Evolutionary conservation across 2,113 vertebrate genomes (phyloP).

Genomic region (Opisthocomus hoazin): DNA sequence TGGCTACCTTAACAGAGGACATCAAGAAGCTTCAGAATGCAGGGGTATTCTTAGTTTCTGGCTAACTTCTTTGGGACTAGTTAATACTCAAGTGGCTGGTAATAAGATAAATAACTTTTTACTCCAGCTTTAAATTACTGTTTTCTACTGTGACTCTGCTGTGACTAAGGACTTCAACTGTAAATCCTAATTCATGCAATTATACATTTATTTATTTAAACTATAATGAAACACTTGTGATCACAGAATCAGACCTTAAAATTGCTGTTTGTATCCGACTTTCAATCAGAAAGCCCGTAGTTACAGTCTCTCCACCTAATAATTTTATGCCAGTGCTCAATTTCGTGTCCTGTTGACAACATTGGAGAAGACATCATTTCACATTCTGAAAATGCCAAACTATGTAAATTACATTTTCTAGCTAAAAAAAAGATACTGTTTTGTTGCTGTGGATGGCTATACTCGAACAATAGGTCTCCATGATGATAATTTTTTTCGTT

Average conservation of each 20-base stretch:
- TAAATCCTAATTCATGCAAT: neutral
- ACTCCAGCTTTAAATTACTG: neutral
- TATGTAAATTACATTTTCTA: neutral
- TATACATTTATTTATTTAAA: constrained; percentile 8
- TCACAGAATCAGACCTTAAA: neutral
- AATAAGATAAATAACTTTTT: neutral
- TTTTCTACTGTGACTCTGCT: neutral
- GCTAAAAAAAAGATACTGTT: neutral
- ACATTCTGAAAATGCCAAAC: neutral
- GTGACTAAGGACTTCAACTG: neutral
- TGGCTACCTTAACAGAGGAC: neutral
- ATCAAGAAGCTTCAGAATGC: neutral
- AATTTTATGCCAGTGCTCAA: neutral
- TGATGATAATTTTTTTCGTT: neutral
- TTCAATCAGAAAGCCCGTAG: neutral
- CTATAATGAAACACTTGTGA: neutral
- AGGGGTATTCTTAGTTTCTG: neutral
- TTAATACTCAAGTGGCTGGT: neutral
- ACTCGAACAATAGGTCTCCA: neutral
- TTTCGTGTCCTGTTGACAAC: neutral
- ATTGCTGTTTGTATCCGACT: neutral
- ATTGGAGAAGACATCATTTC: neutral
- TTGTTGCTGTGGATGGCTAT: neutral
- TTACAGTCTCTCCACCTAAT: neutral
- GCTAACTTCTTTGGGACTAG: neutral